Conservation (phyloP, 2,888 invertebrate genomes). For the Hyalella azteca region DNA sequence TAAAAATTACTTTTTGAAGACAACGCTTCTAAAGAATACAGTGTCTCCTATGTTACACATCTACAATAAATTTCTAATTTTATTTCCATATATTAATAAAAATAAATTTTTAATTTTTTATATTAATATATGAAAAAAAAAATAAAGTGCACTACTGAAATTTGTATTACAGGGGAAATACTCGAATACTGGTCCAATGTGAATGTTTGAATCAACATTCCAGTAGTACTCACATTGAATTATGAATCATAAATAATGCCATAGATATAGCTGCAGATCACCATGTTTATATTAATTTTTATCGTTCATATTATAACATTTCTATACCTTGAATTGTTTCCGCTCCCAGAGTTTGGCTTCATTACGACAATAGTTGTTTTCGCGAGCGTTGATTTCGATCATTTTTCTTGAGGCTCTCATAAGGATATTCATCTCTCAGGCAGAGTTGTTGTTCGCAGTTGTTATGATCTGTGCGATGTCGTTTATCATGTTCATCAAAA, state of each 20-base stretch:
- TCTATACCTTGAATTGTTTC: background rate
- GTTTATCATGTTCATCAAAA: background rate
- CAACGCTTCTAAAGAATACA: too few relatives aligned
- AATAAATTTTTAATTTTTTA: too few relatives aligned
- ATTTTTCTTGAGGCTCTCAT: background rate
- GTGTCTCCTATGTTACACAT: too few relatives aligned
- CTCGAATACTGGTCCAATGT: too few relatives aligned
- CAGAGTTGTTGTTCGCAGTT: constrained; percentile 6
- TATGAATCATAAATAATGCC: background rate
- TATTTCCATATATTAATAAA: too few relatives aligned
- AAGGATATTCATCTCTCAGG: background rate
- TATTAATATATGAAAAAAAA: too few relatives aligned
- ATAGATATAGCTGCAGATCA: background rate
- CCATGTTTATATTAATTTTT: background rate
- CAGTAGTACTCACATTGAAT: background rate
- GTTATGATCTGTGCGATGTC: constrained; percentile 9
- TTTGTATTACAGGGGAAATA: too few relatives aligned
- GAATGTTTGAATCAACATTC: background rate
- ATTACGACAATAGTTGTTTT: constrained; percentile 17
- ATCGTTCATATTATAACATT: background rate
- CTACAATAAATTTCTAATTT: too few relatives aligned
- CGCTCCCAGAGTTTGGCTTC: background rate
- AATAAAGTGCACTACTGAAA: too few relatives aligned
- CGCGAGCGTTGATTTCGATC: background rate
- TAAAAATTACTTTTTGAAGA: too few relatives aligned